A percentile compares a stretch with the other conserved stretches of the same genome.
These are phyloP conservation scores for Onychostruthus taczanowskii DNA, from an alignment of 2,113 vertebrate species.

Conservation along the genomic window DNA sequence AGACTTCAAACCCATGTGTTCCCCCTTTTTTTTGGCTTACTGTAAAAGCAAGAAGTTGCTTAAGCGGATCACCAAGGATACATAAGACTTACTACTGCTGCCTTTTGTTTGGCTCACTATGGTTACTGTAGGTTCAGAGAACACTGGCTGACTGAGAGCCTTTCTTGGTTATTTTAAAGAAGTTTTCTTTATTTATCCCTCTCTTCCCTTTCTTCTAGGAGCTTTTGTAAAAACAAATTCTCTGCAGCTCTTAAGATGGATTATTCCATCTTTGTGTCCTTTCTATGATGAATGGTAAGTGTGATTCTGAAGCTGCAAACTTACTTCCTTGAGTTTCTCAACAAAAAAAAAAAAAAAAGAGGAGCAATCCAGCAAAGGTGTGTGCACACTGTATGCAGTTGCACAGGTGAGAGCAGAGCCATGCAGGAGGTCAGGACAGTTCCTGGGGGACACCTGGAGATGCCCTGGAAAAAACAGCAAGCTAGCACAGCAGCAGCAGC, in stretches of 20 bases:
- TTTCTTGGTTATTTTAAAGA: slow-evolving; percentile 43
- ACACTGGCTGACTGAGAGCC: slow-evolving; percentile 11
- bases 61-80: slow-evolving; percentile 62
- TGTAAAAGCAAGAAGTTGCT: slow-evolving; percentile 59
- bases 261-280: slow-evolving; percentile 14
- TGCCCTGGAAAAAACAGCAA: background rate
- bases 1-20: slow-evolving; percentile 33
- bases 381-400: background rate
- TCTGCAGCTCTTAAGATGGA: slow-evolving; percentile 30
- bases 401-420: background rate
- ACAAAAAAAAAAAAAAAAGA: background rate
- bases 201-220: background rate
- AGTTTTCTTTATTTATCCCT: slow-evolving; percentile 28
- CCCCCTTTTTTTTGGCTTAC: slow-evolving; percentile 37
- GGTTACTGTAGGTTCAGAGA: slow-evolving; percentile 54
- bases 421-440: background rate
- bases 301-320: background rate
- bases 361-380: background rate
- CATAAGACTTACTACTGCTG: slow-evolving; percentile 46
- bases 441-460: background rate
- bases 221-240: slow-evolving; percentile 32
- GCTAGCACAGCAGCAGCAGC: background rate
- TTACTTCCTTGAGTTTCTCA: background rate
- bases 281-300: background rate
- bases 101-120: slow-evolving; percentile 53